These are phyloP conservation scores for Latrodectus elegans DNA, from an alignment of 2,888 invertebrate genomes.

Conservation along the genomic window DNA sequence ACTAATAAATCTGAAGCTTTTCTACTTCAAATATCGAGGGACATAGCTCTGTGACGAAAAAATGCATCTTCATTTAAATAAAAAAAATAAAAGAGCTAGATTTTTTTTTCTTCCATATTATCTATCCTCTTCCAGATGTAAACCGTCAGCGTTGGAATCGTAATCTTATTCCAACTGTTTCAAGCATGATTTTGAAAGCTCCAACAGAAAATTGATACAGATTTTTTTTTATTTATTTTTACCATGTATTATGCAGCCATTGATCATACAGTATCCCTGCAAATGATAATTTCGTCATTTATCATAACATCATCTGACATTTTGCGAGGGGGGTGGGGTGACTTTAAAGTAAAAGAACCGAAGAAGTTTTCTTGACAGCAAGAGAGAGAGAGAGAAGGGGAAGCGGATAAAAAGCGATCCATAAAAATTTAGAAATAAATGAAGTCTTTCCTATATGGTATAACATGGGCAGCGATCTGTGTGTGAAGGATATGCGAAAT, in stretches of 20 bases:
- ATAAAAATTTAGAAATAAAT: slow-evolving; percentile 68
- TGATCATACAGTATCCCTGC: slow-evolving; percentile 60
- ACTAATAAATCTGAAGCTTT: no score
- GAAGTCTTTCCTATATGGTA: slow-evolving; percentile 68
- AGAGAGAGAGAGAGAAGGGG: slow-evolving; percentile 2
- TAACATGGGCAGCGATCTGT: slow-evolving; percentile 67
- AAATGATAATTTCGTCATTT: slow-evolving; percentile 67
- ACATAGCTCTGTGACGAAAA: no score
- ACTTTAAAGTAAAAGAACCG: slow-evolving; percentile 33
- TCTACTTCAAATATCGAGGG: no score
- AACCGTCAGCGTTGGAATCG: neutral
- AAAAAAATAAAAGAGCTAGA: neutral
- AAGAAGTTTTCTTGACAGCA: slow-evolving; percentile 55
- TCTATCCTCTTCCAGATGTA: neutral
- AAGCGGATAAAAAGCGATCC: slow-evolving; percentile 45
- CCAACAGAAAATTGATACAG: neutral
- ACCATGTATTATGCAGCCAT: slow-evolving; percentile 60
- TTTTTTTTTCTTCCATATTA: neutral
- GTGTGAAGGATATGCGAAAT: slow-evolving; percentile 59
- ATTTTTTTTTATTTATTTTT: slow-evolving; percentile 29
- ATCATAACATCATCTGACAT: slow-evolving; percentile 67
- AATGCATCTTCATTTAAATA: neutral
- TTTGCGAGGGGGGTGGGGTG: slow-evolving; percentile 26
- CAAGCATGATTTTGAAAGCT: neutral
- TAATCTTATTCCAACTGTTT: neutral